These are phyloP conservation scores for Drosophila limbata DNA, from an alignment of 2,888 invertebrate species.

Conservation along the genomic window DNA sequence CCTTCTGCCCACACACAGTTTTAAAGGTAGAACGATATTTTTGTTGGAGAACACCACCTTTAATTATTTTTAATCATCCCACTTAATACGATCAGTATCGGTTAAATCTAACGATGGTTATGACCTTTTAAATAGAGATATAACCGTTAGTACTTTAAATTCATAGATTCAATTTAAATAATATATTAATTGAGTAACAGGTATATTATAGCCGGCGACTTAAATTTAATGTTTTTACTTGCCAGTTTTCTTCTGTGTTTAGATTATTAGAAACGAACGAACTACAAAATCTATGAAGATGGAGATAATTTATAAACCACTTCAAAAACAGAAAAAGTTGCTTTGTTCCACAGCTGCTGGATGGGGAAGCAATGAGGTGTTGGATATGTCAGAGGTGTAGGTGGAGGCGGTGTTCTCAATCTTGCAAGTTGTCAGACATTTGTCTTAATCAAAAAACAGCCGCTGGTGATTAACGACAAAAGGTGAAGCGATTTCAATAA, in stretches of 20 bases:
- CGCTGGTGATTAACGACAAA: slow-evolving; percentile 50
- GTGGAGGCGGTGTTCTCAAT: slow-evolving; percentile 1
- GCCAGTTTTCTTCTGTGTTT: slow-evolving; percentile 45
- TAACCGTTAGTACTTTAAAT: neutral
- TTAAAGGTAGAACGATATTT: too few species aligned
- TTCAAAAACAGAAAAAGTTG: slow-evolving; percentile 45
- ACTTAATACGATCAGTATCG: too few species aligned
- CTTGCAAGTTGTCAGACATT: slow-evolving; percentile 56
- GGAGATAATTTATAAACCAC: slow-evolving; percentile 78
- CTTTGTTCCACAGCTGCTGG: slow-evolving; percentile 31
- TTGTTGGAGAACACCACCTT: too few species aligned
- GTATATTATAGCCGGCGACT: slow-evolving; percentile 1
- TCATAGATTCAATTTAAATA: neutral
- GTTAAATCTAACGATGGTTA: too few species aligned
- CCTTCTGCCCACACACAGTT: too few species aligned
- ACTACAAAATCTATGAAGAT: slow-evolving; percentile 50
- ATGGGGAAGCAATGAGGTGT: slow-evolving; percentile 4
- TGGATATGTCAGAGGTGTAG: slow-evolving; percentile 6
- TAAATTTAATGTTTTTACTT: slow-evolving; percentile 11
- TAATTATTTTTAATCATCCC: too few species aligned
- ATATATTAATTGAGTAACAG: neutral
- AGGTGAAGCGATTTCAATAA: slow-evolving; percentile 42
- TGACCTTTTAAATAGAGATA: too few species aligned
- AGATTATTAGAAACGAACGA: slow-evolving; percentile 72
- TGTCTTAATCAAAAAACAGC: slow-evolving; percentile 63